Conservation (phyloP, 2,888 invertebrate genomes). For the Blastobasis lacticolella region DNA sequence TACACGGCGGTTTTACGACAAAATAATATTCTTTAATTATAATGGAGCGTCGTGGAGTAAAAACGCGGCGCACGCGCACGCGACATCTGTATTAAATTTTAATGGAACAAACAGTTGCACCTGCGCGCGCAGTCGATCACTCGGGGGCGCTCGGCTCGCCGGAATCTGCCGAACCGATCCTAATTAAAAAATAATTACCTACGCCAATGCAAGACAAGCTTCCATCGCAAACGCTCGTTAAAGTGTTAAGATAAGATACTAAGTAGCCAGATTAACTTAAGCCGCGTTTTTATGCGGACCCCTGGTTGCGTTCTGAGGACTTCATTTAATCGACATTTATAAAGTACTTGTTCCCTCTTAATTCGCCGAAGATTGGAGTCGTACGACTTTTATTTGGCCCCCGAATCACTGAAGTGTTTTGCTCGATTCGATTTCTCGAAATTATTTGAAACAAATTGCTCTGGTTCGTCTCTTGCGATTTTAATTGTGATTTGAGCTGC, state of each 20-base stretch:
- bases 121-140: slow-evolving; percentile 52
- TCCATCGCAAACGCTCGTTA: slow-evolving; percentile 14
- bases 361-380: no score
- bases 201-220: slow-evolving; percentile 23
- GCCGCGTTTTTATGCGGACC: slow-evolving; percentile 1
- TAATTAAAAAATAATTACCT: slow-evolving; percentile 57
- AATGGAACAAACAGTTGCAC: slow-evolving; percentile 63
- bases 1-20: slow-evolving; percentile 56
- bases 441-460: no score
- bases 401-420: no score
- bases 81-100: slow-evolving; percentile 72
- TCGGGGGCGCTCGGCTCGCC: slow-evolving; percentile 28
- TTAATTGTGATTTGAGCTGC: no score
- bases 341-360: no score
- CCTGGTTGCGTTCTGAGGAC: background rate
- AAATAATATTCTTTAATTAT: slow-evolving; percentile 72
- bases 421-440: no score
- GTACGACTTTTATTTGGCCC: no score
- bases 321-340: no score
- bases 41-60: slow-evolving; percentile 60
- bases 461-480: no score
- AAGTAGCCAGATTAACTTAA: slow-evolving; percentile 2
- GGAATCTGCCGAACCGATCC: slow-evolving; percentile 46
- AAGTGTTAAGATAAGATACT: slow-evolving; percentile 12
- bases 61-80: slow-evolving; percentile 52